phyloP scores from a whole-genome alignment of 2,888 invertebrate species.

The Heliconius charithonia region DNA sequence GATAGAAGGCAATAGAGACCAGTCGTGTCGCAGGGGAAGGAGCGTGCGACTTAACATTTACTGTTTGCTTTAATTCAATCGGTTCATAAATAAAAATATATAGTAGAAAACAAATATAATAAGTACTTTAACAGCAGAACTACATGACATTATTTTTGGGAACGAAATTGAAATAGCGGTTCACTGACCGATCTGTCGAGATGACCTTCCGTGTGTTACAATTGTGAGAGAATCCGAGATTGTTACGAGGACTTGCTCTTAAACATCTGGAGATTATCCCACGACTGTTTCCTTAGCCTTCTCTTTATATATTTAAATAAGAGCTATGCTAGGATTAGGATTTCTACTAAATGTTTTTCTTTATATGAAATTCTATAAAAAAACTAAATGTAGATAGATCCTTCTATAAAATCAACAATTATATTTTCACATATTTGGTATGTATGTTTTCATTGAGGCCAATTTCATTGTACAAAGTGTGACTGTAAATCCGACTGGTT shows the following conservation, averaged over 20 bases:
- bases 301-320: conserved; percentile 30
- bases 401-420: too few relatives aligned
- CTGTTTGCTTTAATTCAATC: too few relatives aligned
- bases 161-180: conserved; percentile 3
- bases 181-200: conserved; percentile 21
- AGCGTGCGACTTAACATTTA: too few relatives aligned
- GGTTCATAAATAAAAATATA: too few relatives aligned
- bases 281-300: conserved; percentile 29
- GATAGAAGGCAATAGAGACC: too few relatives aligned
- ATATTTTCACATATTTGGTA: not conserved
- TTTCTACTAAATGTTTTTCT: conserved; percentile 2
- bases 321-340: conserved; percentile 9
- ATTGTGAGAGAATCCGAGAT: conserved; percentile 25
- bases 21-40: too few relatives aligned
- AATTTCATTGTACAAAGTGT: too few relatives aligned
- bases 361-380: conserved; percentile 1
- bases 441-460: too few relatives aligned
- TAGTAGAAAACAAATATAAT: not conserved
- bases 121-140: not conserved
- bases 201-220: conserved; percentile 31
- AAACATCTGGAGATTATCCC: conserved; percentile 33
- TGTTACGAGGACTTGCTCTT: conserved; percentile 29
- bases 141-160: not conserved
- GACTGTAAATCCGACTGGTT: too few relatives aligned
- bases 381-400: not conserved